Conservation (phyloP, 1,140 invertebrate genomes). For the Drosophila bocqueti region DNA sequence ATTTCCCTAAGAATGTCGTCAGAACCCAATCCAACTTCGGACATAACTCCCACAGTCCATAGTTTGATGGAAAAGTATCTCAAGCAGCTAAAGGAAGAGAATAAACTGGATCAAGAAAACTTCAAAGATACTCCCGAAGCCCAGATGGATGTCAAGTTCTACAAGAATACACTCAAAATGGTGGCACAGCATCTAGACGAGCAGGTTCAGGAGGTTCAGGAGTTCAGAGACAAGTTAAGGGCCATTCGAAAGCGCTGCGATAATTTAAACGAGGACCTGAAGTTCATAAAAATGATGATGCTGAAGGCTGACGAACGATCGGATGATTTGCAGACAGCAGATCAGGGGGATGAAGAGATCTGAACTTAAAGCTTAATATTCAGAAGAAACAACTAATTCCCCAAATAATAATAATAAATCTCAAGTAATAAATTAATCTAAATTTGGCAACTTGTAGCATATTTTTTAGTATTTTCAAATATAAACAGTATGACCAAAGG, state of each 20-base stretch:
- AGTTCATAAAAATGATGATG: background rate
- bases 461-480: no score
- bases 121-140: accelerated
- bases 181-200: background rate
- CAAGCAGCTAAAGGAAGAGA: background rate
- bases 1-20: background rate
- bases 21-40: background rate
- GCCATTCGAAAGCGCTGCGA: background rate
- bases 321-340: background rate
- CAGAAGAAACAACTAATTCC: background rate
- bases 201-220: background rate
- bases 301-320: background rate
- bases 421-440: background rate
- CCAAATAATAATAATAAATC: background rate
- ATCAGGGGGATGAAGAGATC: background rate
- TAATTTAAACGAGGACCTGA: background rate
- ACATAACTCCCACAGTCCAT: background rate
- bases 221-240: background rate
- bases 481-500: no score
- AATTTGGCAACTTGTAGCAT: no score
- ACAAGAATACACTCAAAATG: background rate
- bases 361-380: background rate
- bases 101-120: background rate
- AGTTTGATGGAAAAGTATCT: background rate
- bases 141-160: background rate